Evolutionary conservation across 2,888 invertebrate genomes (phyloP).

Genomic region (Megamerina dolium): DNA sequence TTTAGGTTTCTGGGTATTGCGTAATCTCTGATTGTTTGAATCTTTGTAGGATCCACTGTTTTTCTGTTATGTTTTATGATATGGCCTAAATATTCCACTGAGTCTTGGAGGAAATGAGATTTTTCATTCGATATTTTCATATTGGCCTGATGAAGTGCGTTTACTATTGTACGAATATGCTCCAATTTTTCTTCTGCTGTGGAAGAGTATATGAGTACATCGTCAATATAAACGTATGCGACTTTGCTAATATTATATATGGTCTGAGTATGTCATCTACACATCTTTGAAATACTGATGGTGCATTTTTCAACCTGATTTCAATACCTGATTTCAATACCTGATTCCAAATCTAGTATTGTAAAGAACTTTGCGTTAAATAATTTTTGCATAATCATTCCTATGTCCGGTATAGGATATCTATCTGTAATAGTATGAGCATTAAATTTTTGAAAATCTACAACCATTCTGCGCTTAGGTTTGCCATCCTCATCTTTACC

Average conservation of each 20-base stretch:
- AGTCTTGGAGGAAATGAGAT: conserved; percentile 6
- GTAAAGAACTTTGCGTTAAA: conserved; percentile 7
- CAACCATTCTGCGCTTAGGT: conserved; percentile 7
- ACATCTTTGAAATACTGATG: conserved; percentile 10
- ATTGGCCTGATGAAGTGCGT: conserved; percentile 5
- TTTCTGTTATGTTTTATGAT: conserved; percentile 7
- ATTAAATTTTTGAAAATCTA: conserved; percentile 8
- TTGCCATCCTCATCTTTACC: conserved; percentile 8
- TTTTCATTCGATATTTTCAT: conserved; percentile 7
- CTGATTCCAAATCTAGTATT: conserved; percentile 6
- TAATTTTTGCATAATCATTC: conserved; percentile 7
- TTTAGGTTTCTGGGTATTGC: not conserved
- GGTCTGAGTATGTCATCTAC: conserved; percentile 6
- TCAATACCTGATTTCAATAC: conserved; percentile 5
- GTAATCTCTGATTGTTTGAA: not conserved
- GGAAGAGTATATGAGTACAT: conserved; percentile 9
- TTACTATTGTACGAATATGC: conserved; percentile 7
- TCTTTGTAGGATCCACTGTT: conserved; percentile 1
- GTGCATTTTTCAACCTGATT: no score
- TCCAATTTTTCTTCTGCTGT: conserved; percentile 6
- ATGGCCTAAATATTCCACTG: conserved; percentile 11
- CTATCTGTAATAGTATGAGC: conserved; percentile 8
- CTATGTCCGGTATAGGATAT: conserved; percentile 7
- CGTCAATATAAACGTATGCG: conserved; percentile 8
- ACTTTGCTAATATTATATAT: conserved; percentile 8